These are phyloP conservation scores for Orthosia incerta DNA, from an alignment of 2,888 invertebrate genomes.

Conservation along the genomic window DNA sequence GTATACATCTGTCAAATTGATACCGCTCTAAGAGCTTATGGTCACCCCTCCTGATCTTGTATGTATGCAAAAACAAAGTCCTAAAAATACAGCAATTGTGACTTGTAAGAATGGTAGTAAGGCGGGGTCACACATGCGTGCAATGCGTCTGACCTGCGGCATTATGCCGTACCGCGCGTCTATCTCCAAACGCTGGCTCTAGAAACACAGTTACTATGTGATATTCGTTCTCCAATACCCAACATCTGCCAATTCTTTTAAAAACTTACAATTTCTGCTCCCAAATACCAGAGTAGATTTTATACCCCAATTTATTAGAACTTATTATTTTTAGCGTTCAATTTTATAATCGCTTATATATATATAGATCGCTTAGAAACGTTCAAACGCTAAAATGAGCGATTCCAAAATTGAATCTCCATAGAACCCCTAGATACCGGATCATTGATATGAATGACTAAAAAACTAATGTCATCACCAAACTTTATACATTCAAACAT, in stretches of 20 bases:
- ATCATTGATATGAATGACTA: slow-evolving; percentile 19
- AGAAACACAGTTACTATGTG: slow-evolving; percentile 86
- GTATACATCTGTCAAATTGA: too few species aligned
- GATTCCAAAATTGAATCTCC: not conserved
- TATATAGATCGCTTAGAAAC: too few species aligned
- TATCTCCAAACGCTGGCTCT: slow-evolving; percentile 98
- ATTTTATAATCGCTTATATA: too few species aligned
- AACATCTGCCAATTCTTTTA: slow-evolving; percentile 25
- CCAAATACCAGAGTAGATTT: not conserved
- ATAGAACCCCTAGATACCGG: not conserved
- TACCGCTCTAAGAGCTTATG: too few species aligned
- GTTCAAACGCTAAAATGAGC: too few species aligned
- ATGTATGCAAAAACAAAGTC: too few species aligned
- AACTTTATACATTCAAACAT: slow-evolving; percentile 57
- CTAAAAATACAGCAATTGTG: too few species aligned
- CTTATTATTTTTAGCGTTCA: not conserved
- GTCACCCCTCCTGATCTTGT: too few species aligned
- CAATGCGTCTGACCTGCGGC: slow-evolving; percentile 94
- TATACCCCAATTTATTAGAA: not conserved
- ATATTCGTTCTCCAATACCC: slow-evolving; percentile 48
- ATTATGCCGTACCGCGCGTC: slow-evolving; percentile 96
- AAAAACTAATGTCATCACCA: slow-evolving; percentile 19
- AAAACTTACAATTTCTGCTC: not conserved
- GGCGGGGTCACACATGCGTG: slow-evolving; percentile 86
- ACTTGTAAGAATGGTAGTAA: slow-evolving; percentile 69